Percentiles rank a stretch among this genome's conserved stretches.
Evolutionary conservation across 1,140 invertebrate species (phyloP).

Genomic region (Helicoverpa zea): DNA sequence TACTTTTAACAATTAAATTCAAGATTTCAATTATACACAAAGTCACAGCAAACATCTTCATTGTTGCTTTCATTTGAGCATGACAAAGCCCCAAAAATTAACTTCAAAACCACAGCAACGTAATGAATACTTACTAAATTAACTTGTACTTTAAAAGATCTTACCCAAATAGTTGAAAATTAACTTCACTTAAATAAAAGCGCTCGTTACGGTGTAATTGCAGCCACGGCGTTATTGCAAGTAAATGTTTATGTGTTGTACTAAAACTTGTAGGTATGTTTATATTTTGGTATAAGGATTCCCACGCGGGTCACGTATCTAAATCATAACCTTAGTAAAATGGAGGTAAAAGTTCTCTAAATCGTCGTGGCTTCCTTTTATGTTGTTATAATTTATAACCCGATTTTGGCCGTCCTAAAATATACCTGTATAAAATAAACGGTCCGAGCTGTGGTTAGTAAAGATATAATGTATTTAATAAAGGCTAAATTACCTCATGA

Average conservation of each 20-base stretch:
- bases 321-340: constrained; percentile 45
- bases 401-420: too few relatives aligned
- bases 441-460: too few relatives aligned
- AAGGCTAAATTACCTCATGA: too few relatives aligned
- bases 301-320: constrained; percentile 41
- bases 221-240: not conserved
- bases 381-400: not conserved
- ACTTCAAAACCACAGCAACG: not conserved
- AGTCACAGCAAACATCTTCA: too few relatives aligned
- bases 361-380: constrained; percentile 35
- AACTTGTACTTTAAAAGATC: not conserved
- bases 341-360: not conserved
- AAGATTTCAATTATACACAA: too few relatives aligned
- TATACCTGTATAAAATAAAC: too few relatives aligned
- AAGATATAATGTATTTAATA: too few relatives aligned
- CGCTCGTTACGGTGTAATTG: constrained; percentile 26
- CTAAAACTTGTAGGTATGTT: constrained; percentile 25
- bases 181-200: not conserved
- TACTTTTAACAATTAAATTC: too few relatives aligned
- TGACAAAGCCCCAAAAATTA: not conserved
- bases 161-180: not conserved
- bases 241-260: constrained; percentile 35
- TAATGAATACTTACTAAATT: not conserved
- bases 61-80: not conserved
- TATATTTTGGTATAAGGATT: constrained; percentile 16